Percentiles rank a stretch among this genome's conserved stretches.
These are phyloP conservation scores for Pseudomyrmex concolor DNA, from an alignment of 1,140 invertebrate genomes.

Conservation along the genomic window DNA sequence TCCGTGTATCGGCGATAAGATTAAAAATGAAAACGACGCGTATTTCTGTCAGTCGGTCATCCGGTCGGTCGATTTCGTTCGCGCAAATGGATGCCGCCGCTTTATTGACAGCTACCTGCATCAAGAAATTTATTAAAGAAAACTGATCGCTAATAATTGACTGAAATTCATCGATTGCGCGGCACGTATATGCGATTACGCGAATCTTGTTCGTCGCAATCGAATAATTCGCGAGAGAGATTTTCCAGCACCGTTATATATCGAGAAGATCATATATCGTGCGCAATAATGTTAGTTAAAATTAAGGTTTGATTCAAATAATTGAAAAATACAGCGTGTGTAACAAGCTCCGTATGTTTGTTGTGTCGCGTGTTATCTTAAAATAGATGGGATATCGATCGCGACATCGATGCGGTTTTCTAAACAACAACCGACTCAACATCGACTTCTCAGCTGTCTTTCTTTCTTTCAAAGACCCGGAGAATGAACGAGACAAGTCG, in stretches of 20 bases:
- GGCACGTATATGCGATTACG: neutral
- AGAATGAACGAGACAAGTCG: conserved; percentile 60
- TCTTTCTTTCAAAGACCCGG: conserved; percentile 58
- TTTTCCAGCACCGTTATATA: neutral
- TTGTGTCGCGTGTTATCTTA: no score
- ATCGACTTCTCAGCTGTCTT: conserved; percentile 62
- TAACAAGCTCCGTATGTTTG: neutral
- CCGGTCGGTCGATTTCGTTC: conserved; percentile 48
- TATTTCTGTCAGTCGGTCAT: conserved; percentile 57
- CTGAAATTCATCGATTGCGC: conserved; percentile 23
- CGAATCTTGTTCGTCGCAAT: conserved; percentile 7
- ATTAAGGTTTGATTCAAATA: no score
- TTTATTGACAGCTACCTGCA: conserved; percentile 44
- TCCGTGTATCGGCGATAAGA: conserved; percentile 44
- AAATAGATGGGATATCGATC: no score
- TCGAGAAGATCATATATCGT: neutral
- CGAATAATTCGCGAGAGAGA: neutral
- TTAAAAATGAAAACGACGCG: conserved; percentile 55
- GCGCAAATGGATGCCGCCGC: neutral
- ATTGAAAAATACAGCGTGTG: no score
- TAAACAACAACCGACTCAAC: neutral
- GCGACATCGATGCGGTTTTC: neutral
- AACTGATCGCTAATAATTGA: conserved; percentile 1
- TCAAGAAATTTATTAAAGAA: conserved; percentile 27
- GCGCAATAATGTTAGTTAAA: no score